Base-by-base conservation (phyloP, 2,113 vertebrate species). In the Nymphicus hollandicus region DNA sequence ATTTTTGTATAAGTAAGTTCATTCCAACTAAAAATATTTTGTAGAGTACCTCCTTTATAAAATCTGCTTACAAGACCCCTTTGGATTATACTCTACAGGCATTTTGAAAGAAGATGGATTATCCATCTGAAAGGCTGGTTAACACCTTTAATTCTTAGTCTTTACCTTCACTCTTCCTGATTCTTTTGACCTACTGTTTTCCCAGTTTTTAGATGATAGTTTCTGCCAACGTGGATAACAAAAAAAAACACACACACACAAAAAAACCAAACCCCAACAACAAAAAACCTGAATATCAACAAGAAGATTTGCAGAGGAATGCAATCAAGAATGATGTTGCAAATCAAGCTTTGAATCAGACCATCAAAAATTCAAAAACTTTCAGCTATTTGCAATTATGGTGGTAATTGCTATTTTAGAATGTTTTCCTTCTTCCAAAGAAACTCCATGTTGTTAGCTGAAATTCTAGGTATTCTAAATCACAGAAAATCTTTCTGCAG, bases 401-500 rank as follows among this genome's bases (percentile, higher is more conserved):
- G 88, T 80, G 87, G 96, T 98, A 98, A 98, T 98, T 98, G 97
- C 96, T 98, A 97, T 98, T 98, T 98, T 97, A 98, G 97, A 97
- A 97, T 98, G 96, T 98, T 98, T 97, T 97, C 77, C 95, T 97
- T 97, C 93, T 98, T 97, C 88, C 91, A 89, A 88, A 97, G 97
- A 97, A 98, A 96, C 83, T 94, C 87, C 77, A 29, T 94, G 96
- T 96, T 65, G 46, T 97, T 97, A 97, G 90, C 71, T 97, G 95
- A 98, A 98, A 98, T 98, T 97, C 93, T 95, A 91, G 77, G 88
- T 89, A 88, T 97, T 98, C 93, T 97, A 97, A 98, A 98, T 98
- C 97, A 97, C 97, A 95, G 96, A 71, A 71, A 97, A 97, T 94
- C 91, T 96, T 96, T 97, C 88, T 72, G 64, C 95, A 95, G 91